These are phyloP conservation scores for Pseudomugil gertrudae DNA, from an alignment of 2,797 vertebrate genomes.

Conservation along the genomic window DNA sequence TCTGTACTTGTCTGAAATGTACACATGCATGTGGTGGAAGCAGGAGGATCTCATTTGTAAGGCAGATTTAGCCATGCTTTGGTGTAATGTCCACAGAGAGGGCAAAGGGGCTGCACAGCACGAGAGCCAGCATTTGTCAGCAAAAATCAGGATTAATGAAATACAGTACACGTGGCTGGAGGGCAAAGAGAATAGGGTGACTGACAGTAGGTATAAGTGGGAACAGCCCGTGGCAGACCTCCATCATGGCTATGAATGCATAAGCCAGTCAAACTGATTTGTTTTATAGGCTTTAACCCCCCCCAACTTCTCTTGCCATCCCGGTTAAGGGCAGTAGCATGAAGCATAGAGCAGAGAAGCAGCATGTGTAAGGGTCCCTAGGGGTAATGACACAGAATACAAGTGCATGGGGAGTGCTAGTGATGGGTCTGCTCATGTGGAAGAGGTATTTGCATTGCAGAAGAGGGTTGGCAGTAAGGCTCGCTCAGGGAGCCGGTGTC, in stretches of 20 bases:
- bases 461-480: conserved; percentile 70
- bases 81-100: conserved; percentile 63
- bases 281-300: conserved; percentile 52
- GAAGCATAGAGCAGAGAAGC: conserved; percentile 47
- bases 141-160: conserved; percentile 83
- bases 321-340: conserved; percentile 60
- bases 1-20: conserved; percentile 43
- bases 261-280: conserved; percentile 49
- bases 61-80: conserved; percentile 72
- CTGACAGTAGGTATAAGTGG: conserved; percentile 75
- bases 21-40: conserved; percentile 47
- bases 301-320: background rate
- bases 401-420: conserved; percentile 63
- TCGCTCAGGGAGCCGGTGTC: conserved; percentile 63
- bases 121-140: conserved; percentile 78
- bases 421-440: conserved; percentile 74
- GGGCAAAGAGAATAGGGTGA: conserved; percentile 72
- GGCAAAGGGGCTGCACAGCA: conserved; percentile 60
- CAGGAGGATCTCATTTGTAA: conserved; percentile 79
- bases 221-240: conserved; percentile 67
- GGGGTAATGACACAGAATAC: conserved; percentile 75
- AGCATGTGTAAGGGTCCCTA: conserved; percentile 57
- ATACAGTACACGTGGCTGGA: conserved; percentile 71
- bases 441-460: conserved; percentile 79
- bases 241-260: conserved; percentile 54